Evolutionary conservation across 2,797 vertebrate genomes (phyloP), one percentile per base, ranked within the genome.

Genomic region (Esox masquinongy): DNA sequence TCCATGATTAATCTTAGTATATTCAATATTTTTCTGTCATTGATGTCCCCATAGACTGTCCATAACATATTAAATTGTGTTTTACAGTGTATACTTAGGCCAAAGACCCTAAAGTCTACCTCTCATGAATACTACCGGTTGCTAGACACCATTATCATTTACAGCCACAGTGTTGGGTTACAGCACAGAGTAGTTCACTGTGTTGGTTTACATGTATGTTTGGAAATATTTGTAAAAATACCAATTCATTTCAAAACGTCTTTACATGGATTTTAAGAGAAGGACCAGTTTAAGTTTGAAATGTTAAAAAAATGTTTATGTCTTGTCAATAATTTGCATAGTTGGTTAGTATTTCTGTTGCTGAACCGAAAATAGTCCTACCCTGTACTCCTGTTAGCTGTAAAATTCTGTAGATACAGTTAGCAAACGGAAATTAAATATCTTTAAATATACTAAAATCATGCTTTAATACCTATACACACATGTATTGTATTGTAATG

Each of bases 71-170:
- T 9, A 47, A 68, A 39, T 39, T 39, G 19, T 69, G 68, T 12
- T 69, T 43, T 69, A 69, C 39, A 69, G 22, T 53, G 47, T 51
- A 26, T 29, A 50, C 39, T 17, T 51, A 50, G 3, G 15, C 17
- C 7, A 19, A 29, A 39, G 47, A 29, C 15, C 24, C 49, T 70
- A 50, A 16, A 29, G 49, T 29, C 2, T 26, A 26, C 15, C 43
- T 26, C 5, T 15, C 64, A 36, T 31, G 26, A 36, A 6, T 70
- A 43, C 39, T 2, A 5, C 68, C 43, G 39, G 39, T 70, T 70
- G 39, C 68, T 26, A 70, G 43, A 70, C 43, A 50, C 2, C 24
- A 11, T 47, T 70, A 70, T 70, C n/a, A 26, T 70, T 26, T 70
- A 49, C 22, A 50, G 22, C 39, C 39, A 22, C 17, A 50, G 66